These are phyloP conservation scores for Latrodectus elegans DNA, from an alignment of 2,888 invertebrate genomes.

Conservation along the genomic window DNA sequence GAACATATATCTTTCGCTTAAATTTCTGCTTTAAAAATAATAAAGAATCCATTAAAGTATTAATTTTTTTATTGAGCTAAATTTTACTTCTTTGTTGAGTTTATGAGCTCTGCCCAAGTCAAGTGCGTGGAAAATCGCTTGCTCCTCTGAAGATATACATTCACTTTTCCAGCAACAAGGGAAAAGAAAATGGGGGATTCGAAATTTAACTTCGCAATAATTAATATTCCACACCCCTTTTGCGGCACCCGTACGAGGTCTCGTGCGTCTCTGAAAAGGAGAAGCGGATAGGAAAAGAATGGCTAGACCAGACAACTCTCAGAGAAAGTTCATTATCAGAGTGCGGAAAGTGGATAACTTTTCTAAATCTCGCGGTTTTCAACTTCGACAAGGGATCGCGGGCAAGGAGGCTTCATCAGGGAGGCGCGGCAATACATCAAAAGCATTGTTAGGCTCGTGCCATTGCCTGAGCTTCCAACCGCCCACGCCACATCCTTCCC, in stretches of 20 bases:
- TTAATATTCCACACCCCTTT: slow-evolving; percentile 37
- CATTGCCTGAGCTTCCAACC: not conserved
- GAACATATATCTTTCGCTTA: too few relatives aligned
- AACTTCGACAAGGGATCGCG: slow-evolving; percentile 22
- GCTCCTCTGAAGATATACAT: not conserved
- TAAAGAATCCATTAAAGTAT: too few relatives aligned
- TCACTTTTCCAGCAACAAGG: not conserved
- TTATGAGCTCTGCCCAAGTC: too few relatives aligned
- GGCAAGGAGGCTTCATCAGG: not conserved
- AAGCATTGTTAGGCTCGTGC: slow-evolving; percentile 44
- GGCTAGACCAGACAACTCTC: slow-evolving; percentile 24
- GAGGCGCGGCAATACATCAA: slow-evolving; percentile 49
- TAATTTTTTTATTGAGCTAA: too few relatives aligned
- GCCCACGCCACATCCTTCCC: not conserved
- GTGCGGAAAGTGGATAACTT: slow-evolving; percentile 36
- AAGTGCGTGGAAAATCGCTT: too few relatives aligned
- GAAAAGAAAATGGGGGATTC: not conserved
- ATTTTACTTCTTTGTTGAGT: too few relatives aligned
- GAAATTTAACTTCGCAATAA: slow-evolving; percentile 33
- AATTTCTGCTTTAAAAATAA: too few relatives aligned
- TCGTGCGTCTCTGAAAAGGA: not conserved
- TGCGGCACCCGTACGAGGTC: slow-evolving; percentile 17
- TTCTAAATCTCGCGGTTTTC: slow-evolving; percentile 58
- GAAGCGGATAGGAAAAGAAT: not conserved
- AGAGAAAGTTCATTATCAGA: slow-evolving; percentile 59